Percentiles rank a stretch among this genome's conserved stretches.
phyloP scores from a whole-genome alignment of 1,140 invertebrate species.

The Sitodiplosis mosellana region DNA sequence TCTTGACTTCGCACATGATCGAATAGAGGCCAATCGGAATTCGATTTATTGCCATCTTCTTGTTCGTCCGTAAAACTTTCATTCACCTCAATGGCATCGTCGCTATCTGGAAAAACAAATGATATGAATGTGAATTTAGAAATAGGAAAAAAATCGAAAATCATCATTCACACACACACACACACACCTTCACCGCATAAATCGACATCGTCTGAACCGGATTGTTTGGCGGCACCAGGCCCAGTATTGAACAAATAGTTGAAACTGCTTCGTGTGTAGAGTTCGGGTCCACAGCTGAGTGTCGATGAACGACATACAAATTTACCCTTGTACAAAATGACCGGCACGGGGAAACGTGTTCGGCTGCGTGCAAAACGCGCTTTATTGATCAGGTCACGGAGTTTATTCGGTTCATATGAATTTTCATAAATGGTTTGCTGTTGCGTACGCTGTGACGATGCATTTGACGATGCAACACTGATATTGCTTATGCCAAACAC shows the following conservation, averaged over 20 bases:
- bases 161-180: too few relatives aligned
- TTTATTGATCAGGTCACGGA: slow-evolving; percentile 40
- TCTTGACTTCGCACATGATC: slow-evolving; percentile 31
- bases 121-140: too few relatives aligned
- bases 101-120: slow-evolving; percentile 12
- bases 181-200: too few relatives aligned
- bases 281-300: slow-evolving; percentile 51
- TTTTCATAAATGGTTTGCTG: slow-evolving; percentile 41
- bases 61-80: slow-evolving; percentile 15
- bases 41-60: not conserved
- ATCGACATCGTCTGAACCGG: too few relatives aligned
- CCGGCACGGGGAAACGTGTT: slow-evolving; percentile 58
- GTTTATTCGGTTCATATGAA: slow-evolving; percentile 33
- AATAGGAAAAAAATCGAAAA: too few relatives aligned
- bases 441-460: slow-evolving; percentile 19
- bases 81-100: slow-evolving; percentile 20
- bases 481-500: slow-evolving; percentile 10
- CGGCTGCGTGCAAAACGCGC: slow-evolving; percentile 45
- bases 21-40: slow-evolving; percentile 20
- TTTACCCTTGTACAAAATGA: slow-evolving; percentile 61
- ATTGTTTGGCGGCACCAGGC: too few relatives aligned
- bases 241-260: too few relatives aligned
- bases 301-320: slow-evolving; percentile 51
- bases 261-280: slow-evolving; percentile 39
- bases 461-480: slow-evolving; percentile 11